Evolutionary conservation across 2,888 invertebrate species (phyloP).

Genomic region (Agapostemon virescens): DNA sequence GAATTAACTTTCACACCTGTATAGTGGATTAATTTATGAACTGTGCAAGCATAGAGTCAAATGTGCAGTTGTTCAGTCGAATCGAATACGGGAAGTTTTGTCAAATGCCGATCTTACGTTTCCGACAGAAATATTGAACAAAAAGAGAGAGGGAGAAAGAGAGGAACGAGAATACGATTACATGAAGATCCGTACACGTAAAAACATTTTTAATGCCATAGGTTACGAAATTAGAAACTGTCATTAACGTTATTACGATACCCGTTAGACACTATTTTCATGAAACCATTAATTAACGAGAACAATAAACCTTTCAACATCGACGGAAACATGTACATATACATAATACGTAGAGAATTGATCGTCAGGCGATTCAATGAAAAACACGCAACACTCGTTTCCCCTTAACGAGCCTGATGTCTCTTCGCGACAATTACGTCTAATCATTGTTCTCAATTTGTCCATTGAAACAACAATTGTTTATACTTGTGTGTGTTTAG

Average conservation of each 20-base stretch:
- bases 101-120: slow-evolving; percentile 9
- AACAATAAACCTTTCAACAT: slow-evolving; percentile 32
- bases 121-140: background rate
- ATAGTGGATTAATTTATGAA: slow-evolving; percentile 48
- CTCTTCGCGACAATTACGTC: slow-evolving; percentile 23
- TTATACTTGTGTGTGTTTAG: slow-evolving; percentile 38
- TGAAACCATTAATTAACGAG: slow-evolving; percentile 39
- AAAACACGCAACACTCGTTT: slow-evolving; percentile 8
- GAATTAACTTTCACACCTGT: slow-evolving; percentile 39
- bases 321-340: slow-evolving; percentile 32
- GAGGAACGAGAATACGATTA: background rate
- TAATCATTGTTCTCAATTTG: slow-evolving; percentile 29
- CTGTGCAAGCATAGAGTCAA: slow-evolving; percentile 46
- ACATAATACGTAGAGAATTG: slow-evolving; percentile 20
- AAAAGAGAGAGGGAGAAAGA: background rate
- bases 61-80: slow-evolving; percentile 36
- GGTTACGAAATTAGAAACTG: slow-evolving; percentile 23
- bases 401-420: slow-evolving; percentile 13
- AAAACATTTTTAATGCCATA: slow-evolving; percentile 22
- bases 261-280: slow-evolving; percentile 35
- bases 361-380: slow-evolving; percentile 17
- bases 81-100: slow-evolving; percentile 9
- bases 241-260: slow-evolving; percentile 31
- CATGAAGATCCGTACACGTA: slow-evolving; percentile 18
- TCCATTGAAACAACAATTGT: slow-evolving; percentile 20